Conservation (phyloP, 2,113 vertebrate genomes). For the Ariopsis seemanni region DNA sequence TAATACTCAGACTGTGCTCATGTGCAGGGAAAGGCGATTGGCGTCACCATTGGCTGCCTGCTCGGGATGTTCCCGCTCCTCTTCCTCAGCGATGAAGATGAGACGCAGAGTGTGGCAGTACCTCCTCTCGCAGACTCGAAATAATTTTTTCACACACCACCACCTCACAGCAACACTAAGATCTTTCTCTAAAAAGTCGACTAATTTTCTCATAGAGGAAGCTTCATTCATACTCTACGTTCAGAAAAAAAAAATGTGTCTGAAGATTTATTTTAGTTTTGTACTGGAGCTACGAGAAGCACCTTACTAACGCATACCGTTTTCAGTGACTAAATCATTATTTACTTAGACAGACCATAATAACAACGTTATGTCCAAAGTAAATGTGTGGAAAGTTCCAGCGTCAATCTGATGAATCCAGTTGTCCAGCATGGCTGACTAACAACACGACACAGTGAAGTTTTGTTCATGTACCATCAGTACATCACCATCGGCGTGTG, state of each 20-base stretch:
- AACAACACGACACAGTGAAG: background rate
- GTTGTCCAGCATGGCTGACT: background rate
- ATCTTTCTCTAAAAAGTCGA: too few species aligned
- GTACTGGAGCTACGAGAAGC: background rate
- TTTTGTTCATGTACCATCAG: background rate
- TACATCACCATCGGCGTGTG: background rate
- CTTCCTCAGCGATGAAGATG: slow-evolving; percentile 82
- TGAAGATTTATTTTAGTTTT: background rate
- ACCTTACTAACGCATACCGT: background rate
- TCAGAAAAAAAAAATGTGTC: background rate
- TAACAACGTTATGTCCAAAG: background rate
- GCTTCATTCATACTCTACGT: background rate
- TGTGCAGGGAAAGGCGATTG: slow-evolving; percentile 90
- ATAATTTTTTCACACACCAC: background rate
- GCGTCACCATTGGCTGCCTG: slow-evolving; percentile 90
- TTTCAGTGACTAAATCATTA: background rate
- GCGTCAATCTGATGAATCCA: background rate
- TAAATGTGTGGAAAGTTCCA: background rate
- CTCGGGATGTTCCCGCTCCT: slow-evolving; percentile 97
- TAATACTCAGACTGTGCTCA: background rate
- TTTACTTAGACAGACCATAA: background rate
- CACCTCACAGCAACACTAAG: slow-evolving; percentile 6
- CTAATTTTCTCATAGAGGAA: background rate
- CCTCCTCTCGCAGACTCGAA: background rate
- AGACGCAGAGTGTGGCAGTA: slow-evolving; percentile 57